Evolutionary conservation across 2,113 vertebrate species (phyloP).

Genomic region (Symphodus melops): DNA sequence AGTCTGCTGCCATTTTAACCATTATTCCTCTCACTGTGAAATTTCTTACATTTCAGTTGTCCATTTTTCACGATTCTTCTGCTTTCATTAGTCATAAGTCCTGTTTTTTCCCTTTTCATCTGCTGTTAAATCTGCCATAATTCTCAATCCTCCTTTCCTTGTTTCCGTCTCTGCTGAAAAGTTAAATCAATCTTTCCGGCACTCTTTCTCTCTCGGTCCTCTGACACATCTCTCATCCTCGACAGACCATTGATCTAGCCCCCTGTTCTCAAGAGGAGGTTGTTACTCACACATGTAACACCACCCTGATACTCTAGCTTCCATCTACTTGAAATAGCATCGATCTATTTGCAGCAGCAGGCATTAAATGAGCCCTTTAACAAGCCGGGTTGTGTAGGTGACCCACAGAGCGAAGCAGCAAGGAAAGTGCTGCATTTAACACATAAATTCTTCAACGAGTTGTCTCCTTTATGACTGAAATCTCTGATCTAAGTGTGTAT

Average conservation of each 20-base stretch:
- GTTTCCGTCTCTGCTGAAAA: constrained; percentile 13
- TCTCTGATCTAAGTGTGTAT: constrained; percentile 11
- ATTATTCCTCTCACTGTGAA: too few species aligned
- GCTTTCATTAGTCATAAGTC: not conserved
- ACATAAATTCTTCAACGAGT: constrained; percentile 35
- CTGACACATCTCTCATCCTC: constrained; percentile 44
- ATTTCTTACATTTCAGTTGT: not conserved
- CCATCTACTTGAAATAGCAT: constrained; percentile 48
- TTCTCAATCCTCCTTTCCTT: constrained; percentile 20
- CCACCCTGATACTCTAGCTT: constrained; percentile 9
- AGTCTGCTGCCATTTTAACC: too few species aligned
- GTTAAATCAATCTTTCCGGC: constrained; percentile 1
- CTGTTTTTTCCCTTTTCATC: constrained; percentile 14
- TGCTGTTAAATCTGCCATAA: constrained; percentile 5
- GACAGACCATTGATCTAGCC: constrained; percentile 51
- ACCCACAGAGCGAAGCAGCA: constrained; percentile 4
- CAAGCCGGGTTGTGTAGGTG: not conserved
- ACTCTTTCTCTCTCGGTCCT: constrained; percentile 4
- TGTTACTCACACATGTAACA: constrained; percentile 34
- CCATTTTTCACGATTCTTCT: constrained; percentile 35
- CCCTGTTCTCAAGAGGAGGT: constrained; percentile 11
- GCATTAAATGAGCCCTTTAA: constrained; percentile 45
- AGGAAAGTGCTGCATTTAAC: constrained; percentile 33
- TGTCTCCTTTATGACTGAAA: constrained; percentile 21
- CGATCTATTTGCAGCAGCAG: constrained; percentile 36